Evolutionary conservation across 1,140 invertebrate species (phyloP), one percentile per base, ranked within the genome.

Genomic region (Periplaneta americana): DNA sequence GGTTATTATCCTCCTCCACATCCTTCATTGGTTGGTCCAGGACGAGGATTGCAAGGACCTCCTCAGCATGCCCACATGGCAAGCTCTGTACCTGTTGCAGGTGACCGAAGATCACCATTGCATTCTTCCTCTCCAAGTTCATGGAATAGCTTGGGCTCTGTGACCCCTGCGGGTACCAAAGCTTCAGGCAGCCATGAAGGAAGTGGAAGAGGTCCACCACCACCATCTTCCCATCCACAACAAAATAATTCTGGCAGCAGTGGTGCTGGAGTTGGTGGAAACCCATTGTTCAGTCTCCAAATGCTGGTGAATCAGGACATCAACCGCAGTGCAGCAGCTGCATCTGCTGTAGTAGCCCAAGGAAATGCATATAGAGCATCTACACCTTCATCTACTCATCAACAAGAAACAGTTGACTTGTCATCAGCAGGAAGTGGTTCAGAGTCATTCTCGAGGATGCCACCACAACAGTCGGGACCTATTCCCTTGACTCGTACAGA

Each of bases 301-400:
- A 78, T 81, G 76, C 77, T 83, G 76, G 82, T 83, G 17, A 81
- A 83, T 34, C 82, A 83, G 35, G 82, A 83, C 34, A 83, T 83
- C 18, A 81, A 81, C 75, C 36, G 82, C 28, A 36, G 57, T 82
- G 77, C 37, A 18, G 32, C 74, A 36, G 75, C 66, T 66, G 32
- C 79, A 22, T 33, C 79, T 74, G 48, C 48, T 74, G 32, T 57
- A 22, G 32, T 35, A 18, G 32, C 75, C 13, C 79, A 57, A 32
- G 32, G 22, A 18, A 80, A 74, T 74, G 34, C 81, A 48, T 82
- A 48, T 31, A 28, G 81, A 15, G 39, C 76, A 28, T 32, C 36
- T 34, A 34, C 78, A 11, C 82, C 82, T 6, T 31, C 34, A 36
- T 48, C 74, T 15, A 34, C 74, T 11, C 48, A 74, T n/a, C 74